These are phyloP conservation scores for Diorhabda elongata DNA, from an alignment of 1,140 invertebrate genomes.

Conservation along the genomic window DNA sequence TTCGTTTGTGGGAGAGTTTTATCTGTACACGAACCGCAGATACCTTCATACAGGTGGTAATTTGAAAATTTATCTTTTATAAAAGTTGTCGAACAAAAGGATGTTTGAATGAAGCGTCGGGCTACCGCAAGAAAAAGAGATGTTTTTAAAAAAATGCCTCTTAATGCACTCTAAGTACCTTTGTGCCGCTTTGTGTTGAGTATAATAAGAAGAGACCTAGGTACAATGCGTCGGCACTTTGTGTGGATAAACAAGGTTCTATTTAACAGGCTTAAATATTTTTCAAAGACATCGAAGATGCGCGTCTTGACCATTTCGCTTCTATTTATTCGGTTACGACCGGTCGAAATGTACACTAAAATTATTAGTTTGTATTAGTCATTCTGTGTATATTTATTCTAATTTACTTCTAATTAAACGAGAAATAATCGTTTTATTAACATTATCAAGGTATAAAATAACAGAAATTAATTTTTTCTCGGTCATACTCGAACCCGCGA, in stretches of 20 bases:
- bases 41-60: constrained; percentile 10
- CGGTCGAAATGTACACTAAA: too few relatives aligned
- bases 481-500: too few relatives aligned
- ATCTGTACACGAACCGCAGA: not conserved
- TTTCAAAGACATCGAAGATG: constrained; percentile 2
- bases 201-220: constrained; percentile 23
- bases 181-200: constrained; percentile 18
- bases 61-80: too few relatives aligned
- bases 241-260: constrained; percentile 21
- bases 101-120: constrained; percentile 17
- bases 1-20: too few relatives aligned
- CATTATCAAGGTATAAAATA: too few relatives aligned
- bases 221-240: constrained; percentile 24
- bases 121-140: constrained; percentile 20
- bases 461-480: too few relatives aligned
- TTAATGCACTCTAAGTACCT: constrained; percentile 26
- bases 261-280: constrained; percentile 24
- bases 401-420: too few relatives aligned
- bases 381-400: too few relatives aligned
- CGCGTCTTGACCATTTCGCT: constrained; percentile 6
- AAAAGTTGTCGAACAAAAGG: constrained; percentile 9
- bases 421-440: too few relatives aligned
- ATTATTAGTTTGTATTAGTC: too few relatives aligned
- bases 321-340: not conserved
- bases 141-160: constrained; percentile 22